Evolutionary conservation across 2,888 invertebrate genomes (phyloP).

Genomic region (Drosophila histrio): DNA sequence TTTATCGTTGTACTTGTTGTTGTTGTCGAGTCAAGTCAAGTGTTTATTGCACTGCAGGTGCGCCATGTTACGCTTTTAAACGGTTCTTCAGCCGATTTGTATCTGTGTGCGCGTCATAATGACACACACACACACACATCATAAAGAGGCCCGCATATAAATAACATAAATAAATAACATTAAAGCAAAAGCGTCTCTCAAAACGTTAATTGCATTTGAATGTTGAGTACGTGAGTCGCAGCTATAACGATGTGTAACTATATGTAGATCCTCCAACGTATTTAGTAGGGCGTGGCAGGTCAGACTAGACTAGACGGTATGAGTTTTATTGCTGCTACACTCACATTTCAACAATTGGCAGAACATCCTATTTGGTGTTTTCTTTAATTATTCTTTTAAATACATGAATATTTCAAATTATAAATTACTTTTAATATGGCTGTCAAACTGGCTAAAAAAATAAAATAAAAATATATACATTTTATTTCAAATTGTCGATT

Average conservation of each 20-base stretch:
- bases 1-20: conserved; percentile 3
- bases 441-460: too few species aligned
- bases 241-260: conserved; percentile 28
- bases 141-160: conserved; percentile 52
- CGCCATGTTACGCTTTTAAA: conserved; percentile 61
- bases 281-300: conserved; percentile 42
- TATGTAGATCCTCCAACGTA: not conserved
- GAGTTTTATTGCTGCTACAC: conserved; percentile 18
- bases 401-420: too few species aligned
- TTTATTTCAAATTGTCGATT: too few species aligned
- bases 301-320: conserved; percentile 14
- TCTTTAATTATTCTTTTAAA: not conserved
- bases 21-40: conserved; percentile 39
- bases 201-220: conserved; percentile 67
- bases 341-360: conserved; percentile 7
- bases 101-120: conserved; percentile 31
- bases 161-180: conserved; percentile 67
- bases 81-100: conserved; percentile 57
- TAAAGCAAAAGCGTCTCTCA: conserved; percentile 66
- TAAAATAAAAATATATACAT: too few species aligned
- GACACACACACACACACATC: conserved; percentile 49
- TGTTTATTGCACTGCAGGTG: conserved; percentile 69
- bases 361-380: not conserved
- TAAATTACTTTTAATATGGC: too few species aligned
- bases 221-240: conserved; percentile 54